Conservation (phyloP, 2,797 vertebrate genomes). For the Gambusia yucatana region DNA sequence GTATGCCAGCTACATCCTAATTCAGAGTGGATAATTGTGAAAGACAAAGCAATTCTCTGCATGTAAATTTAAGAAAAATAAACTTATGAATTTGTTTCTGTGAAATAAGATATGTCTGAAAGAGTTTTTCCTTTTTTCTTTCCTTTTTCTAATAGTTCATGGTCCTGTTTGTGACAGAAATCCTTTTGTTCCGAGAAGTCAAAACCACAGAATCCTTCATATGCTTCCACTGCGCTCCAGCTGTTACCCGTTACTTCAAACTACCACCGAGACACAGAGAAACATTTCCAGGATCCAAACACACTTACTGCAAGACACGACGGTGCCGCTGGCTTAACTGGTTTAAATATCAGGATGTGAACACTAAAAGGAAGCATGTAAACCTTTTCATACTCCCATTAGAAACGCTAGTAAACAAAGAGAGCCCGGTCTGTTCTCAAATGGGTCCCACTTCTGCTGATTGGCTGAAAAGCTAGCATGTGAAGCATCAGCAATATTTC, state of each 20-base stretch:
- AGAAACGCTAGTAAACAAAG: neutral
- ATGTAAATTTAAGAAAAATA: neutral
- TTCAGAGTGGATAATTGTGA: neutral
- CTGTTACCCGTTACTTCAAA: constrained; percentile 1
- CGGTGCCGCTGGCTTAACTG: neutral
- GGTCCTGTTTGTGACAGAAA: neutral
- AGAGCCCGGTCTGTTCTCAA: neutral
- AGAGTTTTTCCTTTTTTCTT: too few species aligned
- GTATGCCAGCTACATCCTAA: constrained; percentile 14
- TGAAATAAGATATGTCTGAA: constrained; percentile 8
- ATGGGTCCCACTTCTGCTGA: constrained; percentile 50
- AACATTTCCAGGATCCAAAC: neutral
- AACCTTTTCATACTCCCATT: neutral
- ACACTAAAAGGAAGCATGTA: neutral
- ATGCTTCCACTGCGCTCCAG: neutral
- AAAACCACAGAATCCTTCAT: constrained; percentile 2
- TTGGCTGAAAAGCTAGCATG: neutral
- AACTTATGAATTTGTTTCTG: constrained; percentile 16
- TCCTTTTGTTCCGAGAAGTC: neutral
- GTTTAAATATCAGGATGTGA: neutral
- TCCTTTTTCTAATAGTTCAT: neutral
- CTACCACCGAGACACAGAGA: neutral
- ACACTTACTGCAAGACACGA: neutral
- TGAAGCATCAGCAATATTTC: neutral
- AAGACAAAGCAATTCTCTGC: constrained; percentile 1